Base-by-base conservation (phyloP, 2,888 invertebrate species). In the Euclidia mi region DNA sequence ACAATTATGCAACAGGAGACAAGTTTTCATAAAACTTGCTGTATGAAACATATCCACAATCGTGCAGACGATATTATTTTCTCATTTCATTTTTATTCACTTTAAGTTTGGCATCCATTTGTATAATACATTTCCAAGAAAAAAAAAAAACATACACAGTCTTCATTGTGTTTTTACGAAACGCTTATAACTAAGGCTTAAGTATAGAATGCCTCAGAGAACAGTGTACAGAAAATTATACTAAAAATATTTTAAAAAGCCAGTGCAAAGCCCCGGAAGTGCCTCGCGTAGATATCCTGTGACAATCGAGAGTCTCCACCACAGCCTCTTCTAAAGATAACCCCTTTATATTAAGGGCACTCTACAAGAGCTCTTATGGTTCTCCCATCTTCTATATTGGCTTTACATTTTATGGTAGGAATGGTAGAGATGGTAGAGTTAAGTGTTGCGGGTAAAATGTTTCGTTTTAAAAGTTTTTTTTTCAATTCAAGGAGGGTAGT, bases 291-390 rank as follows among this genome's bases (percentile, higher is more conserved):
- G 50, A 53, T 52, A 66, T 65, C 74, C 82, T 80, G 74, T 52
- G 61, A 52, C 64, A 70, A 78, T 76, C 66, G 72, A 76, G 70
- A 59, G 70, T 63, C 52, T 69, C 48, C 44, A 44, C 62, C 42
- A 31, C 47, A 61, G 46, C 48, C 64, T 56, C 73, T 62, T 61
- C 52, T 62, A 72, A 76, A 83, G 82, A 84, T 83, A 86, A 84
- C 84, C 84, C 82, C 78, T 85, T 79, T 83, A 81, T 71, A 82
- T 82, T 77, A 81, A 85, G 85, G 72, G 75, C 70, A 50, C 84
- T 80, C 55, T 31, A 40, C 57, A 61, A 75, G 72, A 66, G 71
- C 80, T 50, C 59, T 66, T 49, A 45, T 47, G 28, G 58, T 71
- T 55, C 62, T 64, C 17, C 47, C 56, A 56, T 38, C 34, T 53